Evolutionary conservation across 2,113 vertebrate species (phyloP).

Genomic region (Petaurus breviceps): DNA sequence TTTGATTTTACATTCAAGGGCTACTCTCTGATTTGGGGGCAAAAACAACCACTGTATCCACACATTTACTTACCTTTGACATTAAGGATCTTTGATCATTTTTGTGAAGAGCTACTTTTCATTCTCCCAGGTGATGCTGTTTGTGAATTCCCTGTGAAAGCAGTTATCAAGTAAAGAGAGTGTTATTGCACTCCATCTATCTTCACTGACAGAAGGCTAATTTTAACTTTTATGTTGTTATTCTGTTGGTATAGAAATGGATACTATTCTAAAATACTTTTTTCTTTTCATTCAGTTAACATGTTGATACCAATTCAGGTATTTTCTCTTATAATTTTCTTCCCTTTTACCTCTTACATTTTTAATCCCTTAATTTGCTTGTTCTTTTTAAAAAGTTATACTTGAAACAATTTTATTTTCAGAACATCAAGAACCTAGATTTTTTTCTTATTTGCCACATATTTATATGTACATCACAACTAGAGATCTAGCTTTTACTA

Average conservation of each 20-base stretch:
- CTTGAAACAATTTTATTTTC: slow-evolving; percentile 32
- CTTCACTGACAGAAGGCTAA: not conserved
- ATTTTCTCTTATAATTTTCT: slow-evolving; percentile 27
- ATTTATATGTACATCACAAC: not conserved
- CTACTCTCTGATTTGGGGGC: not conserved
- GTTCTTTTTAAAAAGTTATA: not conserved
- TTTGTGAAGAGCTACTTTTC: not conserved
- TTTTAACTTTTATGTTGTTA: not conserved
- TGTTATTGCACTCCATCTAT: not conserved
- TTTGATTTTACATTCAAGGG: not conserved
- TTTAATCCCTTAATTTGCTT: not conserved
- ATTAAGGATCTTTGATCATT: not conserved
- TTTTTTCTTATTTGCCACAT: slow-evolving; percentile 15
- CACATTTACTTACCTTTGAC: not conserved
- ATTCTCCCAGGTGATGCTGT: not conserved
- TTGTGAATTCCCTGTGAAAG: not conserved
- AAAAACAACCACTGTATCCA: not conserved
- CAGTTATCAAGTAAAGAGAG: not conserved
- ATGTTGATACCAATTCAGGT: not conserved
- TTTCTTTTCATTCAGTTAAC: not conserved
- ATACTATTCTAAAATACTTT: not conserved
- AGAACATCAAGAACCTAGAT: not conserved
- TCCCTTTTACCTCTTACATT: slow-evolving; percentile 17
- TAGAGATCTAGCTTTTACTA: slow-evolving; percentile 23
- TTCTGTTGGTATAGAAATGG: not conserved